These are phyloP conservation scores for Dipodomys ordii DNA, from an alignment of 2,113 vertebrate genomes.

Conservation along the genomic window DNA sequence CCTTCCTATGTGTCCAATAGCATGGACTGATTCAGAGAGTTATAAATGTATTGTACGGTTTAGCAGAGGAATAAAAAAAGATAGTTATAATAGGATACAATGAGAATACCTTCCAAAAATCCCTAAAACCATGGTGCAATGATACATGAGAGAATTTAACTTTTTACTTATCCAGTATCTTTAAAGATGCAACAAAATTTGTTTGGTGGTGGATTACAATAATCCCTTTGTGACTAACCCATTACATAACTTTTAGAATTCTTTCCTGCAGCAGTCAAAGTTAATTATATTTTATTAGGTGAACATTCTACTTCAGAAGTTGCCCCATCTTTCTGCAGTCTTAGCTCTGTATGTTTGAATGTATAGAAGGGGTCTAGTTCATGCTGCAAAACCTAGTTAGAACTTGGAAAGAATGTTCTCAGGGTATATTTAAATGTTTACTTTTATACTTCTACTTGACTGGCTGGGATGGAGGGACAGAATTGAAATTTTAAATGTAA, in stretches of 20 bases:
- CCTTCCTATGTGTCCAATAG: neutral
- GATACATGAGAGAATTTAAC: conserved; percentile 18
- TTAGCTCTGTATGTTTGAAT: neutral
- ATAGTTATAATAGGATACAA: neutral
- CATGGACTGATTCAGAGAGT: neutral
- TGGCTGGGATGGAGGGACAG: neutral
- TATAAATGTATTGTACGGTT: conserved; percentile 24
- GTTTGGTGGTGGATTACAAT: conserved; percentile 25
- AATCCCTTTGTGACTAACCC: conserved; percentile 55
- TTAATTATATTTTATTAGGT: conserved; percentile 60
- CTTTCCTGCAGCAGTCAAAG: conserved; percentile 52
- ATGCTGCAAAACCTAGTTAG: neutral
- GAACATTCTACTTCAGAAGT: conserved; percentile 22
- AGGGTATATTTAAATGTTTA: neutral
- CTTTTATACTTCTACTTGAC: neutral
- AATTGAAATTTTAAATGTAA: conserved; percentile 10
- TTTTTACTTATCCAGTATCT: conserved; percentile 34
- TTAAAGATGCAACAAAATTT: conserved; percentile 52
- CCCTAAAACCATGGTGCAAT: neutral
- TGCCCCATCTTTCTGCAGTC: neutral
- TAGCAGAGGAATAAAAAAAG: neutral
- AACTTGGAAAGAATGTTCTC: neutral
- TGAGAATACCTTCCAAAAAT: neutral
- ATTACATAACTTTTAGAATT: conserved; percentile 51
- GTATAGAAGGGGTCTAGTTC: neutral